These are phyloP conservation scores for Ceyx cyanopectus DNA, from an alignment of 2,113 vertebrate genomes.

Conservation along the genomic window DNA sequence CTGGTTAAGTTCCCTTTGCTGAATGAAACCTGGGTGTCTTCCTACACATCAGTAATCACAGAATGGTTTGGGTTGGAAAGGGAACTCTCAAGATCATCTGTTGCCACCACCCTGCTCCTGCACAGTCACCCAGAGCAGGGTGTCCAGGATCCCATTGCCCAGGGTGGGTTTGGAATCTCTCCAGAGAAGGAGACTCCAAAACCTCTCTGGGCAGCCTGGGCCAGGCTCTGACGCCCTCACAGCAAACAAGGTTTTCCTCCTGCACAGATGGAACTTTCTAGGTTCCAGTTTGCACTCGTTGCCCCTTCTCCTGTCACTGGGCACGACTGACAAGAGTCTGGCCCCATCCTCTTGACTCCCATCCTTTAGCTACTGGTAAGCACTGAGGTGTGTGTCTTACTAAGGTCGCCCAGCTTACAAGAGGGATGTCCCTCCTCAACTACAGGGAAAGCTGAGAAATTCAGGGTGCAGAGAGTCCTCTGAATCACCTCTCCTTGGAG, in stretches of 20 bases:
- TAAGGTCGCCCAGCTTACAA: fast-evolving
- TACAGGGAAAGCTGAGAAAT: not conserved
- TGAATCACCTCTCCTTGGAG: not conserved
- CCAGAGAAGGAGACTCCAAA: not conserved
- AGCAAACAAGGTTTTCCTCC: not conserved
- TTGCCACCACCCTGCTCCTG: not conserved
- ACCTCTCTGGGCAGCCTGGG: not conserved
- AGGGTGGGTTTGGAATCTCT: not conserved
- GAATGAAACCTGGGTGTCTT: not conserved
- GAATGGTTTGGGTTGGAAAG: not conserved
- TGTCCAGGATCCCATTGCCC: not conserved
- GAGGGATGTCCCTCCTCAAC: not conserved
- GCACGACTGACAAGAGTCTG: not conserved
- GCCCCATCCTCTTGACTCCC: not conserved
- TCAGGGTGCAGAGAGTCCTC: not conserved
- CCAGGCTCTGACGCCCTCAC: not conserved
- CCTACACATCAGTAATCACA: fast-evolving
- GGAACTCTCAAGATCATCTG: not conserved
- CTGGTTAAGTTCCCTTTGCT: not conserved
- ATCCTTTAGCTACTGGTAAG: not conserved
- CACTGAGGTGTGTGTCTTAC: not conserved
- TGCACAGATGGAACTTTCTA: not conserved
- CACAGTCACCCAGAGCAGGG: not conserved
- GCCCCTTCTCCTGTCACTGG: not conserved
- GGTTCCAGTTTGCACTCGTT: not conserved